A percentile compares a stretch with the other conserved stretches of the same genome.
These are phyloP conservation scores for Notolepis coatsorum DNA, from an alignment of 2,797 vertebrate species.

Conservation along the genomic window DNA sequence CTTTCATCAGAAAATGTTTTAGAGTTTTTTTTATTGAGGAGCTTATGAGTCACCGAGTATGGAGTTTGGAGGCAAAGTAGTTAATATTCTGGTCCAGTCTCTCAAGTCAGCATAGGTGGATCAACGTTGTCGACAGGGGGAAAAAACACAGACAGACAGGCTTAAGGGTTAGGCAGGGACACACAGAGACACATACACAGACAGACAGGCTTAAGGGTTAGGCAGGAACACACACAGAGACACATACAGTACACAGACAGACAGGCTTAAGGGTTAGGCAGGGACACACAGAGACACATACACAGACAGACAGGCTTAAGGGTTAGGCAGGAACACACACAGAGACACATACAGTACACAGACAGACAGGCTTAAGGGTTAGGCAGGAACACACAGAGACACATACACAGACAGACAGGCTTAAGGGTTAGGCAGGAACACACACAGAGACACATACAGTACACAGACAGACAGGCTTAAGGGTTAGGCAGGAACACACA, in stretches of 20 bases:
- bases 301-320: background rate
- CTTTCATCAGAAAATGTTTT: conserved; percentile 29
- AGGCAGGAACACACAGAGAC: too few species aligned
- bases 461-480: too few species aligned
- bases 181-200: background rate
- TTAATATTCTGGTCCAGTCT: conserved; percentile 41
- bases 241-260: background rate
- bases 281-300: background rate
- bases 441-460: too few species aligned
- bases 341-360: too few species aligned
- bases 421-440: too few species aligned
- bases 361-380: too few species aligned
- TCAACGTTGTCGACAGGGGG: conserved; percentile 43
- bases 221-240: background rate
- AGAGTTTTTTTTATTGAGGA: conserved; percentile 40
- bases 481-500: too few species aligned
- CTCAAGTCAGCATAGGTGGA: conserved; percentile 24
- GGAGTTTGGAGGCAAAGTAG: conserved; percentile 27
- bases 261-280: background rate
- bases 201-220: conserved; percentile 7
- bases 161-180: background rate
- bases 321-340: too few species aligned
- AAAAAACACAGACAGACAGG: conserved; percentile 30
- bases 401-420: too few species aligned
- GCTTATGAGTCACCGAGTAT: conserved; percentile 39